A percentile compares a stretch with the other conserved stretches of the same genome.
Conservation (phyloP, 2,888 invertebrate genomes). For the Galerucella pusilla region DNA sequence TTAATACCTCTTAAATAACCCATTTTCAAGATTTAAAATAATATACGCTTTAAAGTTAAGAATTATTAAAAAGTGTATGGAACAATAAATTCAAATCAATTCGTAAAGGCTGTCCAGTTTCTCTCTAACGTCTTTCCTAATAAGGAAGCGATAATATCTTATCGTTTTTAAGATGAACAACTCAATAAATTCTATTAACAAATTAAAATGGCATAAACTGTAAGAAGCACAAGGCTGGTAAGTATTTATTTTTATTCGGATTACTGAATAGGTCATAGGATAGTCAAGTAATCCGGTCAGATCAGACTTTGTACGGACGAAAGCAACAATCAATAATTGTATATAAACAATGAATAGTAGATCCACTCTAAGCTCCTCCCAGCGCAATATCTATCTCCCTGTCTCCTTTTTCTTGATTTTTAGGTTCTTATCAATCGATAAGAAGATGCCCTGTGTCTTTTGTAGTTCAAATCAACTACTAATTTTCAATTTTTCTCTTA, state of each 20-base stretch:
- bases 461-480: too few relatives aligned
- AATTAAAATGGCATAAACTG: neutral
- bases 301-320: too few relatives aligned
- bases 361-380: too few relatives aligned
- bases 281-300: too few relatives aligned
- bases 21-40: neutral
- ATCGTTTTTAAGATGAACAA: neutral
- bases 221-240: slow-evolving; percentile 1
- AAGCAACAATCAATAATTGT: too few relatives aligned
- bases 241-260: neutral
- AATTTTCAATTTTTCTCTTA: too few relatives aligned
- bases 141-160: neutral
- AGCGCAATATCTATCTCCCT: too few relatives aligned
- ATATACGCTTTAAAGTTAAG: neutral
- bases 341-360: too few relatives aligned
- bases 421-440: too few relatives aligned
- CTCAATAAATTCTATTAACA: neutral
- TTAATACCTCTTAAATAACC: too few relatives aligned
- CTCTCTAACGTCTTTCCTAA: neutral
- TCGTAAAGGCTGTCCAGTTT: neutral
- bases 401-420: too few relatives aligned
- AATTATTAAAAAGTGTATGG: neutral
- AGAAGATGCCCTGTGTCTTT: too few relatives aligned
- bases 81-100: neutral
- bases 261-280: neutral